Percentiles rank a stretch among this genome's conserved stretches.
These are phyloP conservation scores for Stegana nigrithorax DNA, from an alignment of 2,888 invertebrate species.

Conservation along the genomic window DNA sequence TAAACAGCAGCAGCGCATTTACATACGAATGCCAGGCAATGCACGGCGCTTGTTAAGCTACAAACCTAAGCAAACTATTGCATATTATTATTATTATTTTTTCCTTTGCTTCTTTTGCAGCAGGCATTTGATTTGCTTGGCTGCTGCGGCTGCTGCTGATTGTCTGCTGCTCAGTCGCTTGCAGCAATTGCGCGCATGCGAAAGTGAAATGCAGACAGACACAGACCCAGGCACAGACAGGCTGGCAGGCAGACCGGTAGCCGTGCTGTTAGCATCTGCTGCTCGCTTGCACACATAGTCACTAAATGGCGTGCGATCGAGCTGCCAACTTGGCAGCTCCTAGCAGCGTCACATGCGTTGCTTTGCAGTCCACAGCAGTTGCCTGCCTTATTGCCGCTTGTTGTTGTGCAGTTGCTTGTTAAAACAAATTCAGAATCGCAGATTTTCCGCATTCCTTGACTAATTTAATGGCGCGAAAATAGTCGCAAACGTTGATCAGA, in stretches of 20 bases:
- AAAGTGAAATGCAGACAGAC: slow-evolving; percentile 34
- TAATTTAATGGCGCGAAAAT: slow-evolving; percentile 63
- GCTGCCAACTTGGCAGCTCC: no score
- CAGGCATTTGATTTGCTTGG: slow-evolving; percentile 13
- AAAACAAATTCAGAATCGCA: slow-evolving; percentile 20
- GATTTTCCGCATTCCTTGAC: slow-evolving; percentile 63
- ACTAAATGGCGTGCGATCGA: no score
- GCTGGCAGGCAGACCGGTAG: no score
- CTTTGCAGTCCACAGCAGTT: no score
- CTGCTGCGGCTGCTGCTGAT: slow-evolving; percentile 45
- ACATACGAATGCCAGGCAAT: no score
- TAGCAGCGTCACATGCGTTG: no score
- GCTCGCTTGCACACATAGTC: no score
- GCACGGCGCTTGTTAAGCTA: slow-evolving; percentile 38
- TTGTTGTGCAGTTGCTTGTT: slow-evolving; percentile 4
- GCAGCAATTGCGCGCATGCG: slow-evolving; percentile 43
- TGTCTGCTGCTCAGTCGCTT: slow-evolving; percentile 44
- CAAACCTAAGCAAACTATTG: slow-evolving; percentile 52
- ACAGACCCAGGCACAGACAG: slow-evolving; percentile 11
- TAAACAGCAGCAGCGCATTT: slow-evolving; percentile 18
- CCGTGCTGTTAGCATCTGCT: no score
- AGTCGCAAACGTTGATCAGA: slow-evolving; percentile 39
- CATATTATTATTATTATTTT: slow-evolving; percentile 36
- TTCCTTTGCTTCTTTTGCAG: slow-evolving; percentile 3
- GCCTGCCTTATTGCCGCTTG: no score